phyloP scores from a whole-genome alignment of 2,113 vertebrate genomes.

The Beaufortia kweichowensis region DNA sequence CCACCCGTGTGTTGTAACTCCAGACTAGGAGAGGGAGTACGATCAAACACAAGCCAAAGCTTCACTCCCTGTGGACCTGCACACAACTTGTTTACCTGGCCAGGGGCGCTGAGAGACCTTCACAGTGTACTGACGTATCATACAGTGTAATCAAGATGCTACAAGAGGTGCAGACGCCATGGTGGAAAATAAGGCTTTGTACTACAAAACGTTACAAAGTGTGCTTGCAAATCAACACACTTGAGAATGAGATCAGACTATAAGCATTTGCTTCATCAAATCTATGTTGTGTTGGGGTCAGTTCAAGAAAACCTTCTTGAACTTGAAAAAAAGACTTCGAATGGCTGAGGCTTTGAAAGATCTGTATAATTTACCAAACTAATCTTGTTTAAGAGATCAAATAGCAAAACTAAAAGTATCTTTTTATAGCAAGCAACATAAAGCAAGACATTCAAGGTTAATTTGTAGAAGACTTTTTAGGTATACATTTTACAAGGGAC shows the following conservation, averaged over 20 bases:
- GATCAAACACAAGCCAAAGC: slow-evolving; percentile 27
- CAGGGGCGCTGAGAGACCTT: slow-evolving; percentile 1
- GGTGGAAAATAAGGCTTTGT: neutral
- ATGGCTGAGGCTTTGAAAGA: neutral
- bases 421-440: neutral
- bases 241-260: neutral
- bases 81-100: slow-evolving; percentile 50
- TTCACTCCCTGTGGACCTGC: slow-evolving; percentile 37
- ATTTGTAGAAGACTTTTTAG: no score
- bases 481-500: no score
- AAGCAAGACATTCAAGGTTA: no score
- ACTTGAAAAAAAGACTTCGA: no score
- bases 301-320: neutral
- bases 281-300: slow-evolving; percentile 8
- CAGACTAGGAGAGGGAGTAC: slow-evolving; percentile 15
- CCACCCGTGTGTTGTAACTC: slow-evolving; percentile 8
- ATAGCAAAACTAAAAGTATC: neutral
- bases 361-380: slow-evolving; percentile 7
- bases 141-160: neutral
- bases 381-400: slow-evolving; percentile 35
- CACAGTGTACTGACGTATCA: neutral
- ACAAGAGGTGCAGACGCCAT: neutral
- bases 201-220: neutral
- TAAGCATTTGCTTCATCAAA: slow-evolving; percentile 1
- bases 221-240: no score